Evolutionary conservation across 2,797 vertebrate genomes (phyloP).

Genomic region (Eremophila alpestris): DNA sequence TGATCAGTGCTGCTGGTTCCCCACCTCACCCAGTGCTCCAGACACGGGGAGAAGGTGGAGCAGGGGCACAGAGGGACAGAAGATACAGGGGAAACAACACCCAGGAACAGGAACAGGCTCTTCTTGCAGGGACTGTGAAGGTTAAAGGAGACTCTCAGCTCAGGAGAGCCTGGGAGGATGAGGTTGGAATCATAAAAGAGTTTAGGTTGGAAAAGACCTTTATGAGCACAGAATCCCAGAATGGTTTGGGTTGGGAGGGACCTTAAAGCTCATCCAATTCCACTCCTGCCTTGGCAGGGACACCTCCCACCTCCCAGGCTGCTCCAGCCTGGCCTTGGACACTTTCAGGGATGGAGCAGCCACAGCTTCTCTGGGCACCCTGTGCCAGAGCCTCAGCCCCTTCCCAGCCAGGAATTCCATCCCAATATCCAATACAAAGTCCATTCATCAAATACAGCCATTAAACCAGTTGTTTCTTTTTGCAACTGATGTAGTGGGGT

Average conservation of each 20-base stretch:
- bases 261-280: neutral
- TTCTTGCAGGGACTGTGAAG: neutral
- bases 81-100: neutral
- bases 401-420: neutral
- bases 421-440: neutral
- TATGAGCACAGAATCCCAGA: neutral
- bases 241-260: neutral
- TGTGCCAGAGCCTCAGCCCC: neutral
- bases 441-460: neutral
- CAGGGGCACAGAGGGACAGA: neutral
- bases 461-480: neutral
- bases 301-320: rapidly evolving
- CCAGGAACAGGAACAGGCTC: neutral
- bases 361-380: neutral
- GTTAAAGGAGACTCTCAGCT: neutral
- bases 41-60: neutral
- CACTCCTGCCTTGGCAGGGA: neutral
- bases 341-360: neutral
- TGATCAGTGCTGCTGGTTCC: neutral
- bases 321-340: neutral
- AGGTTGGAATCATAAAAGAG: neutral
- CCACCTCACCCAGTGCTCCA: neutral
- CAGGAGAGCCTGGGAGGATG: neutral
- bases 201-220: neutral
- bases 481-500: neutral